Base-by-base conservation (phyloP, 2,888 invertebrate species). In the Mesorhabditis belari region DNA sequence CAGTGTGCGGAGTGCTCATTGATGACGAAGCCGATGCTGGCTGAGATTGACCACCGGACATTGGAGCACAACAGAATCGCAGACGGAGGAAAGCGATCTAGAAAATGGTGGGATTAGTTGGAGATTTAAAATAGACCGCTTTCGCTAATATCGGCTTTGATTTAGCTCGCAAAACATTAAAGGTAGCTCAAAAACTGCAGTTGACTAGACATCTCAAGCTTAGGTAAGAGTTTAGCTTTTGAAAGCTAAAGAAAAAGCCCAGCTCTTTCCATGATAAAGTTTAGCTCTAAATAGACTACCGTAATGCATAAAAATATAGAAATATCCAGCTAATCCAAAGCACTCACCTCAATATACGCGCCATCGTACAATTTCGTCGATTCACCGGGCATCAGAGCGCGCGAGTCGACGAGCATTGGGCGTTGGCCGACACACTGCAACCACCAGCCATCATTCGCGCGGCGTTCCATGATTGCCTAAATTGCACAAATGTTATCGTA, bases 371-470 rank as follows among this genome's bases (percentile, higher is more conserved):
- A 17, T 35, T n/a, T 35, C 12, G 44, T 35, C 12, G 12, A 17
- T 35, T 35, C 44, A 17, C 44, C 44, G 3, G 59, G 57, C 6
- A 61, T 29, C 5, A 65, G 44, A 6, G 65, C 61, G 28, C 63
- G 65, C 3, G 58, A 56, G 24, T 67, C 67, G 28, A 67, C 58
- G 35, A 35, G 61, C 26, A 68, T 60, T 28, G 62, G 49, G n/a
- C 65, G 54, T 27, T 61, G 62, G 23, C 69, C 69, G 12, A 66
- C 49, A 59, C 67, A 67, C 19, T 49, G 54, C 9, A 62, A 24
- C 55, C 55, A 59, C 50, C 58, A 59, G 5, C 54, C 58, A 6
- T 35, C 57, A 19, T n/a, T 19, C 44, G 44, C 12, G 12, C 44
- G 44, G 44, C 44, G 44, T n/a, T 35, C 44, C 12, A 35, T 9